Evolutionary conservation across 2,888 invertebrate species (phyloP), one percentile per base, ranked within the genome.

Genomic region (Amblyjoppa fuscipennis): DNA sequence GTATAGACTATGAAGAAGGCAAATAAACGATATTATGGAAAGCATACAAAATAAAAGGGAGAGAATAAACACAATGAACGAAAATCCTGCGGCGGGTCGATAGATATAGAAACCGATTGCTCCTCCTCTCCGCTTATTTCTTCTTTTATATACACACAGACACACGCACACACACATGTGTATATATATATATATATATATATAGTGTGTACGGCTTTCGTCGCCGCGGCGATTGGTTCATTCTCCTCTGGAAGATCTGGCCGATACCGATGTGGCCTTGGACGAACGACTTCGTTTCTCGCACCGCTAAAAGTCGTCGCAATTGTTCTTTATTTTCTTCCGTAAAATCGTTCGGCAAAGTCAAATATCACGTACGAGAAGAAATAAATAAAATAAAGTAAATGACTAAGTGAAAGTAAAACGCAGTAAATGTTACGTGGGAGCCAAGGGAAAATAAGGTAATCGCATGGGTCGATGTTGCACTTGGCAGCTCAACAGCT

Each of bases 1-100:
- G 34, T 34, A 70, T 51, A 38, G 31, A 28, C 69, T 11, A 41
- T 69, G 68, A 68, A 59, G 34, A 31, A 38, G 16, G 53, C 2
- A 16, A 70, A 51, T 4, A 31, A 1, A 13, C 3, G 56, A 70
- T 70, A 64, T 75, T 28, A 38, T 51, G 45, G 59, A 51, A 53
- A 66, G 49, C 31, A 76, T 45, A 7, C 7, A 38, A 38, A 38
- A 38, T 38, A 38, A 38, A 38, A 38, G 38, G 38, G 1, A 38
- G 38, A 9, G 38, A 38, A 38, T 38, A 38, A 9, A 7, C 38
- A 31, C n/a, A 74, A 70, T 45, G 13, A 49, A 76, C 64, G 45
- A 76, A 80, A 84, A 79, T 84, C 76, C 66, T 68, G 41, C 28
- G 69, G 51, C 31, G 41, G 83, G 45, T 84, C 84, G 76, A 84